Conservation (phyloP, 2,797 vertebrate species). For the Meda fulgida region DNA sequence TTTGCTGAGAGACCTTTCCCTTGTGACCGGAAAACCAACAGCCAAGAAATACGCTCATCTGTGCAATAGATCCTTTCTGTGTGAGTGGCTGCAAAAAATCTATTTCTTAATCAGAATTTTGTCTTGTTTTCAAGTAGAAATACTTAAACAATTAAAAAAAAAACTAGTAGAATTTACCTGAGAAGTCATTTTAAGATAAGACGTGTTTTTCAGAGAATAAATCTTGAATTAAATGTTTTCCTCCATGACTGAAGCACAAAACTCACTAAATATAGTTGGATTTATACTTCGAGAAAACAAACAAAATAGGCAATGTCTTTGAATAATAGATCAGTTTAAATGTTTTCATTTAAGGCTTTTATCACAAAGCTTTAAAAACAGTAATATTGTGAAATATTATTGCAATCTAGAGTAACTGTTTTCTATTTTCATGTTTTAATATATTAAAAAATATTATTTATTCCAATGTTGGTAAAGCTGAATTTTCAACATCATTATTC, state of each 20-base stretch:
- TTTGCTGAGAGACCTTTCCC: constrained; percentile 52
- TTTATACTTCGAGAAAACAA: not conserved
- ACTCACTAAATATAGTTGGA: too few relatives aligned
- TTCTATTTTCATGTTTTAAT: not conserved
- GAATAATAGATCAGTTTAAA: not conserved
- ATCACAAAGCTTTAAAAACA: too few relatives aligned
- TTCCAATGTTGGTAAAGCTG: not conserved
- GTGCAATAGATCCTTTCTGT: constrained; percentile 32
- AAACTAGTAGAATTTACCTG: not conserved
- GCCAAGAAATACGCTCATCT: constrained; percentile 33
- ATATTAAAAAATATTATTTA: not conserved
- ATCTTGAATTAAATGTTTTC: not conserved
- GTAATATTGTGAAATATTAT: not conserved
- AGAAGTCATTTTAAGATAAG: not conserved
- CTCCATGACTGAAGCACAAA: not conserved
- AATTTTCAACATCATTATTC: not conserved
- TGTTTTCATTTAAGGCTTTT: too few relatives aligned
- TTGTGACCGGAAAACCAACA: constrained; percentile 42
- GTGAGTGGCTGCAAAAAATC: not conserved
- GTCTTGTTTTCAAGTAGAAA: not conserved
- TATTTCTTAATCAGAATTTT: constrained; percentile 4
- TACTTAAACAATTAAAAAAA: not conserved
- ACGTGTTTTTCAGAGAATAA: not conserved
- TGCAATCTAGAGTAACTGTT: not conserved
- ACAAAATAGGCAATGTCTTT: not conserved